phyloP scores from a whole-genome alignment of 2,888 invertebrate species.

The Eledona agricola region DNA sequence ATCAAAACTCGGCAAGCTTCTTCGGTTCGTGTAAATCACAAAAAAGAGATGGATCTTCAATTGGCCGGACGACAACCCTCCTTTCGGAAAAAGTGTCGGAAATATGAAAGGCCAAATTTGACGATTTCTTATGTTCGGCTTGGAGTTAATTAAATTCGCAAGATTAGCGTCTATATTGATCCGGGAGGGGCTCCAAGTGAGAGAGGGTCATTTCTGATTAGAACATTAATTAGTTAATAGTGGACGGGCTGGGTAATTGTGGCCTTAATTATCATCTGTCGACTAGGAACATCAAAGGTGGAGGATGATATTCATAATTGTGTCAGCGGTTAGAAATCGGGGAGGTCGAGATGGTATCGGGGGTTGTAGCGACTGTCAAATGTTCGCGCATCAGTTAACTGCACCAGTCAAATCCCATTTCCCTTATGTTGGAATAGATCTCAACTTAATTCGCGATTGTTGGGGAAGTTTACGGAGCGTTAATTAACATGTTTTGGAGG shows the following conservation, averaged over 20 bases:
- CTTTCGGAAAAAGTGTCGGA: no score
- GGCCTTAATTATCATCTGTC: slow-evolving; percentile 9
- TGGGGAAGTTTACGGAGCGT: slow-evolving; percentile 25
- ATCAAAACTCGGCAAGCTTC: slow-evolving; percentile 19
- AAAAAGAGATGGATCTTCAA: not conserved
- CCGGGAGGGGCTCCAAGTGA: no score
- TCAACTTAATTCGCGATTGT: slow-evolving; percentile 25
- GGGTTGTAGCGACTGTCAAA: slow-evolving; percentile 26
- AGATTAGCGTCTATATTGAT: no score
- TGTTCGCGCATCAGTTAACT: slow-evolving; percentile 30
- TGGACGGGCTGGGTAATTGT: slow-evolving; percentile 5
- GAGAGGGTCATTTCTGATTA: no score
- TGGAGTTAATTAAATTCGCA: no score
- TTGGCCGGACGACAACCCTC: no score
- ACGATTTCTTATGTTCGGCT: no score
- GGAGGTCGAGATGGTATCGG: slow-evolving; percentile 15
- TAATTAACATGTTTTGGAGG: slow-evolving; percentile 29
- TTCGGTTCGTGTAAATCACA: no score
- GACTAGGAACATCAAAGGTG: slow-evolving; percentile 25
- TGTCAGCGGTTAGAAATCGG: slow-evolving; percentile 7
- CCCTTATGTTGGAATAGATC: slow-evolving; percentile 27
- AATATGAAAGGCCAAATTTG: no score
- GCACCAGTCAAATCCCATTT: slow-evolving; percentile 21
- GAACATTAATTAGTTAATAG: slow-evolving; percentile 17
- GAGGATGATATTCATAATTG: slow-evolving; percentile 22